These are phyloP conservation scores for Glyphotaelius pellucidus DNA, from an alignment of 2,888 invertebrate species.

Conservation along the genomic window DNA sequence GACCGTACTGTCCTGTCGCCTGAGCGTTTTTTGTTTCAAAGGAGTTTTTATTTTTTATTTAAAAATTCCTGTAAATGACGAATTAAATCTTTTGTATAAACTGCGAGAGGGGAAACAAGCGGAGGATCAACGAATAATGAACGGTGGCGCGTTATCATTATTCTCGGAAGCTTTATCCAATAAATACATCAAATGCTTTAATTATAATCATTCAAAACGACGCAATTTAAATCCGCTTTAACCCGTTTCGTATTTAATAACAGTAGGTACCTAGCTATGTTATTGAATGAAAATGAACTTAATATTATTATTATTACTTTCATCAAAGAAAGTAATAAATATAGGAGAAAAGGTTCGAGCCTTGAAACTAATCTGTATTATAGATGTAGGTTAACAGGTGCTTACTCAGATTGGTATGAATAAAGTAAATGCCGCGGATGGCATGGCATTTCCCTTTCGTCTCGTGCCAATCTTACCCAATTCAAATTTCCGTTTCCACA, in stretches of 20 bases:
- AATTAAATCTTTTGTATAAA: neutral
- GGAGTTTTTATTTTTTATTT: neutral
- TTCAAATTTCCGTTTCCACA: slow-evolving; percentile 58
- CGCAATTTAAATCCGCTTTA: neutral
- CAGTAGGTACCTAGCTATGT: neutral
- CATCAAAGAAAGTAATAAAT: neutral
- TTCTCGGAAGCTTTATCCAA: neutral
- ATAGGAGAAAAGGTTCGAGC: neutral
- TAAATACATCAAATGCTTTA: neutral
- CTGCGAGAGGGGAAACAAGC: neutral
- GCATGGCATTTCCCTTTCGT: neutral
- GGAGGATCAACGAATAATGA: neutral
- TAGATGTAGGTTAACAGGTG: slow-evolving; percentile 30
- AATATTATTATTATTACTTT: neutral
- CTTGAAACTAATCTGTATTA: neutral
- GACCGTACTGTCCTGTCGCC: slow-evolving; percentile 38
- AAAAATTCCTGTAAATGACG: neutral
- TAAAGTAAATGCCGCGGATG: slow-evolving; percentile 22
- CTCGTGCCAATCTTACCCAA: slow-evolving; percentile 43
- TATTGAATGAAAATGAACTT: neutral
- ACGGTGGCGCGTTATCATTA: neutral
- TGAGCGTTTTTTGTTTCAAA: slow-evolving; percentile 36
- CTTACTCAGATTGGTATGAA: neutral
- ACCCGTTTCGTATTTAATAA: neutral
- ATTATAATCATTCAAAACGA: neutral